Percentiles rank a stretch among this genome's conserved stretches.
phyloP scores from a whole-genome alignment of 1,140 invertebrate genomes.

The Apis laboriosa region DNA sequence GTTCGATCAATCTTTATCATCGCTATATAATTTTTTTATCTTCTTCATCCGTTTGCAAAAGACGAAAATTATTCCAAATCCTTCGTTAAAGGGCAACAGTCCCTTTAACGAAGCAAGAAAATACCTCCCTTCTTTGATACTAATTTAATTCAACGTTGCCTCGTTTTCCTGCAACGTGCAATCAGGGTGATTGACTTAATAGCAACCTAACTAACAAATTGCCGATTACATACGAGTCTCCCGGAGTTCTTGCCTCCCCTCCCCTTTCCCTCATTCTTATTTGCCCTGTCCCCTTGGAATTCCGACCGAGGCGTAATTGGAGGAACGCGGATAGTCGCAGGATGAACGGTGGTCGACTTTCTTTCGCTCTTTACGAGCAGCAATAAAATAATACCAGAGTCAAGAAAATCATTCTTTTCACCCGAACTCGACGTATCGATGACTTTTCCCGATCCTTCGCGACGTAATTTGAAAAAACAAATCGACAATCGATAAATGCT shows the following conservation, averaged over 20 bases:
- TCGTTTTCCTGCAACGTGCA: neutral
- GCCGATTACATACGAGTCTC: neutral
- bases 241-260: neutral
- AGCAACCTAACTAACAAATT: neutral
- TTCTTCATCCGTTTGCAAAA: too few species aligned
- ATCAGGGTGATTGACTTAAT: neutral
- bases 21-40: too few species aligned
- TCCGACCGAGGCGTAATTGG: slow-evolving; percentile 44
- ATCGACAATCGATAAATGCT: too few species aligned
- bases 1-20: too few species aligned
- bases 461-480: too few species aligned
- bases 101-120: neutral
- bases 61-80: neutral
- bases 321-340: slow-evolving; percentile 24
- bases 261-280: neutral
- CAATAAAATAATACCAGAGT: slow-evolving; percentile 65
- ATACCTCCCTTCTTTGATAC: neutral
- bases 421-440: too few species aligned
- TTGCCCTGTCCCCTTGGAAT: neutral
- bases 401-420: too few species aligned
- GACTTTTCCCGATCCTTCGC: too few species aligned
- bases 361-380: slow-evolving; percentile 66
- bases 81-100: neutral
- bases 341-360: slow-evolving; percentile 60
- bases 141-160: neutral